Percentiles rank a stretch among this genome's conserved stretches.
phyloP scores from a whole-genome alignment of 2,113 vertebrate genomes.

The Galbula dea region DNA sequence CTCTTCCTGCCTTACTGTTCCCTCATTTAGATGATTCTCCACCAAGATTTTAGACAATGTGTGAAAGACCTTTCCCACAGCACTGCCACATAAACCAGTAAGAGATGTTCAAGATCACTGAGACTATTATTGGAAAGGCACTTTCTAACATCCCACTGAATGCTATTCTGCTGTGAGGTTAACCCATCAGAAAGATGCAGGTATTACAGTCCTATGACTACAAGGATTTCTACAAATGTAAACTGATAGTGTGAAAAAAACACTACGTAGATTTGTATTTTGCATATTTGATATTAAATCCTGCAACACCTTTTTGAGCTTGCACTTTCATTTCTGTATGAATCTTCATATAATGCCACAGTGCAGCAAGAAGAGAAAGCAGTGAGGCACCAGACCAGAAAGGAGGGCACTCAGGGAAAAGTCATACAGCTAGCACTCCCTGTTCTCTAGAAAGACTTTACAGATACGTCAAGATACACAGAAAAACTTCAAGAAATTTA shows the following conservation, averaged over 20 bases:
- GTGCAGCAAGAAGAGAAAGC: not conserved
- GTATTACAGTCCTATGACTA: not conserved
- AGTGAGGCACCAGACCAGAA: not conserved
- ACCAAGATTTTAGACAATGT: not conserved
- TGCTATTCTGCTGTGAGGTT: not conserved
- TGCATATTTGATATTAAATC: not conserved
- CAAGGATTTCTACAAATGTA: not conserved
- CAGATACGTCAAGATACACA: fast-evolving
- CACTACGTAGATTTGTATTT: fast-evolving
- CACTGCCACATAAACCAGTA: not conserved
- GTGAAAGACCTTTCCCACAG: not conserved
- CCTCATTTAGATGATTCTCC: not conserved
- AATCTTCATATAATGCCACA: not conserved
- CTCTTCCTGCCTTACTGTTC: not conserved
- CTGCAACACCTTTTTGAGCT: not conserved
- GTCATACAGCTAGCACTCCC: too few species aligned
- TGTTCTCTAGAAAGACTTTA: not conserved
- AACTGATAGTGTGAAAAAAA: not conserved
- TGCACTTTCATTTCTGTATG: not conserved
- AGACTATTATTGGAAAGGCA: not conserved
- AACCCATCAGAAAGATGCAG: not conserved
- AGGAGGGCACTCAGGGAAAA: not conserved
- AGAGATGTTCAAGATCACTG: not conserved
- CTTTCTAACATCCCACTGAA: not conserved
- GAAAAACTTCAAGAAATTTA: not conserved